Evolutionary conservation across 1,140 invertebrate species (phyloP).

Genomic region (Bombus consobrinus): DNA sequence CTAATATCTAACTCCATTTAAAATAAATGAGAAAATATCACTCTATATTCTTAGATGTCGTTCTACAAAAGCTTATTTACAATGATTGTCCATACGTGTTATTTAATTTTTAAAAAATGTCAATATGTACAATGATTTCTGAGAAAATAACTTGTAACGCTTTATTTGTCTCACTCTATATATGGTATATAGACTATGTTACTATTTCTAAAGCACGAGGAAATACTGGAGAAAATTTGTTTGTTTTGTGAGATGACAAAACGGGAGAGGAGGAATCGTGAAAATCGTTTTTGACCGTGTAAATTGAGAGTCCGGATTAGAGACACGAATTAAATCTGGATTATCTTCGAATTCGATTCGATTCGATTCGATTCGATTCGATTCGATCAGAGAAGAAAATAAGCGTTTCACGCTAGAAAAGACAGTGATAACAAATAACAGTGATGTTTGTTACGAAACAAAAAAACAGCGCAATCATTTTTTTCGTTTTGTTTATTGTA

Average conservation of each 20-base stretch:
- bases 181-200: constrained; percentile 23
- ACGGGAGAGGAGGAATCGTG: not conserved
- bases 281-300: constrained; percentile 22
- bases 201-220: not conserved
- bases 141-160: not conserved
- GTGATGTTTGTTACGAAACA: not conserved
- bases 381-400: not conserved
- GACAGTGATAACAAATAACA: not conserved
- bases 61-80: not conserved
- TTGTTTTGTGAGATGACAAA: not conserved
- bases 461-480: not conserved
- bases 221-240: not conserved
- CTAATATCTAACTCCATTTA: too few relatives aligned
- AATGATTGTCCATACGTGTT: not conserved
- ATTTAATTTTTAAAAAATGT: not conserved
- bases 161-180: not conserved
- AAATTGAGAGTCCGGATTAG: constrained; percentile 21
- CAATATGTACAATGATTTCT: not conserved
- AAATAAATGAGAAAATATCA: too few relatives aligned
- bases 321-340: constrained; percentile 34
- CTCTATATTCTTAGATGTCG: not conserved
- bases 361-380: too few relatives aligned
- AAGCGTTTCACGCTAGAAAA: not conserved
- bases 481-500: not conserved
- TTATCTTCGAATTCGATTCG: constrained; percentile 37